Evolutionary conservation across 2,113 vertebrate species (phyloP).

Genomic region (Danionella cerebrum): DNA sequence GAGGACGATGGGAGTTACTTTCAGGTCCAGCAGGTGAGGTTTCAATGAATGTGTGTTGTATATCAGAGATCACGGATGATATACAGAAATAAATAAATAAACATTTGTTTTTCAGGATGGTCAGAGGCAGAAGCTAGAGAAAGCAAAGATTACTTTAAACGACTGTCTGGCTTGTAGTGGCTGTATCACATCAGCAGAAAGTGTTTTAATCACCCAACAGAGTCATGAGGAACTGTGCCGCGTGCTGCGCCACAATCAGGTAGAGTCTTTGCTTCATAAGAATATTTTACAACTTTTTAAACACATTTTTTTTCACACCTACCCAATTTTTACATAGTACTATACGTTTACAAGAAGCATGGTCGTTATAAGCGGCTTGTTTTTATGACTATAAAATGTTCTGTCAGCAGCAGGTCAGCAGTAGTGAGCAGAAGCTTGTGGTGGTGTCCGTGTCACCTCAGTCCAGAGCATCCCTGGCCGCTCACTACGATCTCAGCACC

Average conservation of each 20-base stretch:
- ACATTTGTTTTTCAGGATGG: slow-evolving; percentile 70
- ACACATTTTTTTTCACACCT: too few relatives aligned
- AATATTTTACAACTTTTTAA: too few relatives aligned
- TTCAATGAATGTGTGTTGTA: background rate
- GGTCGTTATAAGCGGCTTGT: too few relatives aligned
- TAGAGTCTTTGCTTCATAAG: slow-evolving; percentile 33
- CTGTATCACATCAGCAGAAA: slow-evolving; percentile 93
- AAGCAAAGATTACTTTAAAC: slow-evolving; percentile 84
- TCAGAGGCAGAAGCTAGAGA: slow-evolving; percentile 75
- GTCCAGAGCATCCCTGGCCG: slow-evolving; percentile 85
- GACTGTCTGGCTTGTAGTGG: slow-evolving; percentile 96
- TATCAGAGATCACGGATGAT: background rate
- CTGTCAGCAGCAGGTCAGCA: slow-evolving; percentile 34
- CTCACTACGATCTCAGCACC: slow-evolving; percentile 66
- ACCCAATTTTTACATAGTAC: too few relatives aligned
- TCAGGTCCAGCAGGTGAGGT: slow-evolving; percentile 77
- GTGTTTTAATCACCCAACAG: slow-evolving; percentile 85
- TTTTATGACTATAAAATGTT: background rate
- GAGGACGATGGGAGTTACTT: slow-evolving; percentile 89
- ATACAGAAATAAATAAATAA: too few relatives aligned
- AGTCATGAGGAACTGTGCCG: slow-evolving; percentile 82
- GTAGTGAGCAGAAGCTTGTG: slow-evolving; percentile 66
- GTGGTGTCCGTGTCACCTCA: slow-evolving; percentile 89
- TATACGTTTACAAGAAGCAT: too few relatives aligned
- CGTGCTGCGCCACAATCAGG: slow-evolving; percentile 75